Evolutionary conservation across 2,113 vertebrate species (phyloP).

Genomic region (Charadrius vociferus): DNA sequence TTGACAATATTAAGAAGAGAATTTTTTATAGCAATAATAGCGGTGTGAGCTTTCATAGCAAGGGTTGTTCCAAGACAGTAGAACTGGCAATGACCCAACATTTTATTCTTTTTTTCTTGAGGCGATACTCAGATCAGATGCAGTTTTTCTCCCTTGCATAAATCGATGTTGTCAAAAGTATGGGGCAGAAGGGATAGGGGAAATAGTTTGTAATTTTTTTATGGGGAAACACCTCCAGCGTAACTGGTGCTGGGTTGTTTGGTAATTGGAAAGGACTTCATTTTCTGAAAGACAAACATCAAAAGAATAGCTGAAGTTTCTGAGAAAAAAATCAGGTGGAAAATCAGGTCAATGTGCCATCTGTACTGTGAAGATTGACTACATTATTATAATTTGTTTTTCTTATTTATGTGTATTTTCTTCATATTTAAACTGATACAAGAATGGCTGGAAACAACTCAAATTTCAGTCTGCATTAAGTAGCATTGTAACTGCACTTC

Average conservation of each 20-base stretch:
- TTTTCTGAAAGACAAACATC: not conserved
- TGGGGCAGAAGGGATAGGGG: not conserved
- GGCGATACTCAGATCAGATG: not conserved
- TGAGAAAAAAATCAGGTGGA: not conserved
- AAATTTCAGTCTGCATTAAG: not conserved
- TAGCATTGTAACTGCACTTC: not conserved
- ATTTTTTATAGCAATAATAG: not conserved
- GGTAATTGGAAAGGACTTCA: not conserved
- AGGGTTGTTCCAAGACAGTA: slow-evolving; percentile 47
- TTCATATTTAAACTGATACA: not conserved
- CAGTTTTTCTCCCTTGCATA: not conserved
- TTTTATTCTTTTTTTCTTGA: slow-evolving; percentile 19
- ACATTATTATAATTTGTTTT: not conserved
- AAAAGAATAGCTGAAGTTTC: not conserved
- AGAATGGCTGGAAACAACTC: not conserved
- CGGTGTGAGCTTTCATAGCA: not conserved
- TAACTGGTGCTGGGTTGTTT: not conserved
- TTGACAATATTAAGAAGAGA: not conserved
- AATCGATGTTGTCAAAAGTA: not conserved
- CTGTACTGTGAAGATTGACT: not conserved
- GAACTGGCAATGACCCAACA: not conserved
- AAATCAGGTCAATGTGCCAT: not conserved
- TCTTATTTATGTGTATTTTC: not conserved
- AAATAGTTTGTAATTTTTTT: not conserved
- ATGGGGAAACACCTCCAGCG: not conserved